These are phyloP conservation scores for Gymnorhina tibicen DNA, from an alignment of 2,113 vertebrate genomes.

Conservation along the genomic window DNA sequence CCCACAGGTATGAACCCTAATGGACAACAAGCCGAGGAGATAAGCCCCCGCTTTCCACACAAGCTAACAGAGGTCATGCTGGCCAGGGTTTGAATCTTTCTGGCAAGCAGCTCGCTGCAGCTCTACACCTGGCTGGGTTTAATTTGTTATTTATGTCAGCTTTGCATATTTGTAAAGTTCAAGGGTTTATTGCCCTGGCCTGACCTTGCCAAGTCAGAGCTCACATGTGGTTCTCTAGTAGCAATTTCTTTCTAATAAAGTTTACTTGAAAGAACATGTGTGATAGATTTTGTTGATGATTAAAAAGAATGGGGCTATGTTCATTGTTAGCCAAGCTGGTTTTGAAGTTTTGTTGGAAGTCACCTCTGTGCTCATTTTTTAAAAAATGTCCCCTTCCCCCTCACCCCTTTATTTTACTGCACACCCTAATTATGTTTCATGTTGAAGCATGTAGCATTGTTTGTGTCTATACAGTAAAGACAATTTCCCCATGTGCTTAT, in stretches of 20 bases:
- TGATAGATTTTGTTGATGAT: constrained; percentile 83
- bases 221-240: constrained; percentile 83
- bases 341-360: constrained; percentile 80
- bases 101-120: constrained; percentile 50
- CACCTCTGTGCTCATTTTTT: constrained; percentile 71
- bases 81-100: constrained; percentile 59
- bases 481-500: neutral
- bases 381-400: constrained; percentile 60
- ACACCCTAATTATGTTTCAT: constrained; percentile 46
- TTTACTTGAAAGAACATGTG: constrained; percentile 83
- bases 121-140: constrained; percentile 82
- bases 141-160: constrained; percentile 88
- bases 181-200: constrained; percentile 83
- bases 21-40: constrained; percentile 54
- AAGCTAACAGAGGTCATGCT: constrained; percentile 67
- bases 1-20: constrained; percentile 60
- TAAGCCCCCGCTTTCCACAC: constrained; percentile 68
- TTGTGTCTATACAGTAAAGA: neutral
- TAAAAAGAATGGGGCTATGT: constrained; percentile 78
- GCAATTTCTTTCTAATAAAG: constrained; percentile 85
- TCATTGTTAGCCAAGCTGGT: constrained; percentile 74
- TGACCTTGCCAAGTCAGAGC: constrained; percentile 82
- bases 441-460: constrained; percentile 41
- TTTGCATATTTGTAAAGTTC: constrained; percentile 88
- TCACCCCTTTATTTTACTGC: constrained; percentile 64